Conservation (phyloP, 2,797 vertebrate species). For the Fistularia tabacaria region DNA sequence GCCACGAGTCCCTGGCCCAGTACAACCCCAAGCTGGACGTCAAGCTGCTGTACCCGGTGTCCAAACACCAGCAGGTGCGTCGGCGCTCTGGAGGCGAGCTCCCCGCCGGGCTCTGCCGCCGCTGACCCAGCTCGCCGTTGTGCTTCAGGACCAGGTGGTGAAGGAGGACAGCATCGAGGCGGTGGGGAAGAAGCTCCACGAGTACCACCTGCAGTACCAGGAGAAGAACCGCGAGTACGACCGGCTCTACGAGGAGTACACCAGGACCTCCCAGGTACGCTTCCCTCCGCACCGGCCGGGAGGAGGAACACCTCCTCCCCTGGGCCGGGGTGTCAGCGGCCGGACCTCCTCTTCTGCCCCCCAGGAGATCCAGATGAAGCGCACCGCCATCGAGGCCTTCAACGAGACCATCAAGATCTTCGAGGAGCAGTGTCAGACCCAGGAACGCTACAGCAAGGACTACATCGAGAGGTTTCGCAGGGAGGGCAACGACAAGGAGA, state of each 20-base stretch:
- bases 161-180: conserved; percentile 98
- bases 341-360: conserved; percentile 3
- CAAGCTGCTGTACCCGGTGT: conserved; percentile 92
- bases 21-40: conserved; percentile 98
- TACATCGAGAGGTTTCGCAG: conserved; percentile 88
- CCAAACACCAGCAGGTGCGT: conserved; percentile 93
- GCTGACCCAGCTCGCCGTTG: not conserved
- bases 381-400: conserved; percentile 97
- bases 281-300: too few relatives aligned
- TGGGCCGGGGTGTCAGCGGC: not conserved
- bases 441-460: conserved; percentile 93
- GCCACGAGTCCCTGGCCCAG: conserved; percentile 94
- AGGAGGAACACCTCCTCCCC: too few relatives aligned
- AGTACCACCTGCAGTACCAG: conserved; percentile 95
- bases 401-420: conserved; percentile 99
- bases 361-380: conserved; percentile 99
- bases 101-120: too few relatives aligned
- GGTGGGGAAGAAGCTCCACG: conserved; percentile 97
- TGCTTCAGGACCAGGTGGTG: conserved; percentile 90
- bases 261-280: conserved; percentile 91
- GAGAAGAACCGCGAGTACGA: conserved; percentile 98
- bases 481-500: conserved; percentile 90
- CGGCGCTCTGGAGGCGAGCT: too few relatives aligned
- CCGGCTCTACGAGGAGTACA: conserved; percentile 95
- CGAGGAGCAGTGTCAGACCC: conserved; percentile 97